phyloP scores from a whole-genome alignment of 2,888 invertebrate genomes.

The Trichogramma evanescens region DNA sequence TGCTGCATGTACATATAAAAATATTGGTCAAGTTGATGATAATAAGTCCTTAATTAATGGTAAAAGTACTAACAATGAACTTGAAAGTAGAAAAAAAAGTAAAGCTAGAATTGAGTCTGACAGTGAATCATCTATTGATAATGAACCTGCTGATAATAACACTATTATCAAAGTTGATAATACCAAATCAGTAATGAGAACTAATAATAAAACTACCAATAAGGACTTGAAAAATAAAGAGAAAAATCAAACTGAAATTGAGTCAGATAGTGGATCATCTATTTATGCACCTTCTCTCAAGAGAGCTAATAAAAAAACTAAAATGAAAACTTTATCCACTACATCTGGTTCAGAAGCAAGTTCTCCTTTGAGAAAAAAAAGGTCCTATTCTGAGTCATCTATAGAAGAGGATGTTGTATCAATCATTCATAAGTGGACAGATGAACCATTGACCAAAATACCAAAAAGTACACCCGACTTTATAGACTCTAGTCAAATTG shows the following conservation, averaged over 20 bases:
- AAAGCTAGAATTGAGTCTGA: background rate
- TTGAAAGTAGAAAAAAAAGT: background rate
- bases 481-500: background rate
- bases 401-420: constrained; percentile 11
- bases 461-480: background rate
- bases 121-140: background rate
- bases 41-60: background rate
- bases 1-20: background rate
- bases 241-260: too few relatives aligned
- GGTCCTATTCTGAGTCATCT: constrained; percentile 17
- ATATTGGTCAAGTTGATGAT: too few relatives aligned
- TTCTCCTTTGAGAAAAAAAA: constrained; percentile 13
- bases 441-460: constrained; percentile 7
- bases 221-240: too few relatives aligned
- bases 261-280: too few relatives aligned
- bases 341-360: constrained; percentile 2
- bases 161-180: too few relatives aligned
- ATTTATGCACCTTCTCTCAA: too few relatives aligned
- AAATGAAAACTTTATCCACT: background rate
- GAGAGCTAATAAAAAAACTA: background rate
- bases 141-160: background rate
- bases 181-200: too few relatives aligned
- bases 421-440: constrained; percentile 17
- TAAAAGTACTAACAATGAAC: background rate
- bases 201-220: too few relatives aligned